Evolutionary conservation across 2,113 vertebrate species (phyloP).

Genomic region (Lichenostomus cassidix): DNA sequence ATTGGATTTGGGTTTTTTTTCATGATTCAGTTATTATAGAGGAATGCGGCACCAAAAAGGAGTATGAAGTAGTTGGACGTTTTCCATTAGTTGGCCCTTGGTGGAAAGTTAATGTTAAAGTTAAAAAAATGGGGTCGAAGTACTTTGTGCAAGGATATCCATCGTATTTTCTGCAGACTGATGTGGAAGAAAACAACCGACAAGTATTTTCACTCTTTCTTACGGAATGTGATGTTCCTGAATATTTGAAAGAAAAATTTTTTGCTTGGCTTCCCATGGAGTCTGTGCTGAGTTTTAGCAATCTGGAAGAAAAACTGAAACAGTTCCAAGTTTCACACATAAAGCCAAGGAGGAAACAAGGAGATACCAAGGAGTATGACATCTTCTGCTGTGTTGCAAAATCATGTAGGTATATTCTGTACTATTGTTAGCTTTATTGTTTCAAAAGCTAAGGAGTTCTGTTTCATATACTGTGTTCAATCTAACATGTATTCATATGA

Average conservation of each 20-base stretch:
- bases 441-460: not conserved
- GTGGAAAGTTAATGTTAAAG: constrained; percentile 79
- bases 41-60: constrained; percentile 41
- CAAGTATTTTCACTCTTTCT: constrained; percentile 77
- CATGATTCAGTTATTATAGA: constrained; percentile 71
- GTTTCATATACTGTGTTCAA: not conserved
- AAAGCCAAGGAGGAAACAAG: not conserved
- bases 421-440: not conserved
- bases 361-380: not conserved
- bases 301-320: constrained; percentile 51
- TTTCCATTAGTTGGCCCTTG: constrained; percentile 78
- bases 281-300: constrained; percentile 60
- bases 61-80: constrained; percentile 67
- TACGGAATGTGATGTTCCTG: constrained; percentile 30
- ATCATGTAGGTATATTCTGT: constrained; percentile 62
- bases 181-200: constrained; percentile 43
- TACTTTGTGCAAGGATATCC: constrained; percentile 73
- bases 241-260: constrained; percentile 26
- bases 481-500: not conserved
- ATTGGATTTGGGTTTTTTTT: not conserved
- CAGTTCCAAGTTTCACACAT: constrained; percentile 22
- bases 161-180: constrained; percentile 73
- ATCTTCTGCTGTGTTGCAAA: constrained; percentile 13
- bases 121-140: not conserved
- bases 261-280: constrained; percentile 62